These are phyloP conservation scores for Peromyscus melanophrys DNA, from an alignment of 2,797 vertebrate genomes.

Conservation along the genomic window DNA sequence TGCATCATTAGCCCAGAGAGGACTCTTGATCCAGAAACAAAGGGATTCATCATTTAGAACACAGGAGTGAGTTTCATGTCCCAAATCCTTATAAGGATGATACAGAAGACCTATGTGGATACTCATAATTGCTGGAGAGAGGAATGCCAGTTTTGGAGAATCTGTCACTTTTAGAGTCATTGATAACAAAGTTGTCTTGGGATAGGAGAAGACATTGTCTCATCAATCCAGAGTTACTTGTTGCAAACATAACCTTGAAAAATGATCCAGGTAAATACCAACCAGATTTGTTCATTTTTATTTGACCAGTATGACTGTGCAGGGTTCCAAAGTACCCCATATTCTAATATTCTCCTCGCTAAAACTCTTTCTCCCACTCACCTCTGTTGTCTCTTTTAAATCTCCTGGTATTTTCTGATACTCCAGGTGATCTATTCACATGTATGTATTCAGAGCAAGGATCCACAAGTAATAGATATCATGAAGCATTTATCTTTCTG, in stretches of 20 bases:
- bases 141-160: neutral
- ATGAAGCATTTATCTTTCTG: neutral
- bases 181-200: neutral
- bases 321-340: neutral
- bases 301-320: neutral
- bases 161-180: neutral
- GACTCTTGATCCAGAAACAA: neutral
- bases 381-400: neutral
- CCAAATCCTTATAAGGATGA: neutral
- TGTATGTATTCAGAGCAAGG: neutral
- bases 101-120: neutral
- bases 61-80: neutral
- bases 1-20: neutral
- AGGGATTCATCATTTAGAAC: neutral
- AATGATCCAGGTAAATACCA: neutral
- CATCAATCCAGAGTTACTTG: neutral
- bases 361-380: neutral
- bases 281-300: neutral
- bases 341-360: neutral
- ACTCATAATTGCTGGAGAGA: neutral
- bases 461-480: neutral
- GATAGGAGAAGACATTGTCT: neutral
- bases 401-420: neutral
- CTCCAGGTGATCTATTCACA: neutral
- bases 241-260: constrained; percentile 27